Conservation (phyloP, 2,797 vertebrate species). For the Trachops cirrhosus region DNA sequence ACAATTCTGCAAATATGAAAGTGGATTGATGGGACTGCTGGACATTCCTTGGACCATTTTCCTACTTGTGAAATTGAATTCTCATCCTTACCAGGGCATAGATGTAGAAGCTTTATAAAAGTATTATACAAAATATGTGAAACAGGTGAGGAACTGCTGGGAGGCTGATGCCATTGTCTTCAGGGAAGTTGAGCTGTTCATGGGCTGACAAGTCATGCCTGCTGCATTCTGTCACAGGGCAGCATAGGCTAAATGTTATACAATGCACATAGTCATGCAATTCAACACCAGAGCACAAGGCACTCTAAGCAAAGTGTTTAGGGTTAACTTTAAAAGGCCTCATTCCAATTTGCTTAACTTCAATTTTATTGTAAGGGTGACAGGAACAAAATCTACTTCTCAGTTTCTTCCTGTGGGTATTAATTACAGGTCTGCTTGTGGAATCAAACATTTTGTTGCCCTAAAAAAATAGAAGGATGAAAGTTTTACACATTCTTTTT, state of each 20-base stretch:
- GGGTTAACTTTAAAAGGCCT: conserved; percentile 13
- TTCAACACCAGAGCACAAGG: not conserved
- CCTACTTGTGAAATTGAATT: conserved; percentile 54
- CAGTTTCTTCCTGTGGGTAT: not conserved
- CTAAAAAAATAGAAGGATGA: not conserved
- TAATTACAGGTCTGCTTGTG: not conserved
- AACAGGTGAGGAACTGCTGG: conserved; percentile 52
- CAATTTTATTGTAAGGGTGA: no score
- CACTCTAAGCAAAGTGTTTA: not conserved
- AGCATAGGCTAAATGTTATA: conserved; percentile 25
- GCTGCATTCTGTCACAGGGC: not conserved
- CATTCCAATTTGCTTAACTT: not conserved
- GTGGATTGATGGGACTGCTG: not conserved
- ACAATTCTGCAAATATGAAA: not conserved
- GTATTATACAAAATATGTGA: conserved; percentile 26
- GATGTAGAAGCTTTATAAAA: conserved; percentile 12
- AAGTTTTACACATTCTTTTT: not conserved
- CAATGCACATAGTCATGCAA: not conserved
- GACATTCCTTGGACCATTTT: conserved; percentile 28
- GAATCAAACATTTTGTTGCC: not conserved
- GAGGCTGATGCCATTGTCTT: conserved; percentile 48
- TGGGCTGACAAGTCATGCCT: conserved; percentile 48
- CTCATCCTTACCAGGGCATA: not conserved
- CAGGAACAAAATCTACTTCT: not conserved
- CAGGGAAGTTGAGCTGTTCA: conserved; percentile 43